Conservation (phyloP, 2,113 vertebrate species). For the Carassius auratus region DNA sequence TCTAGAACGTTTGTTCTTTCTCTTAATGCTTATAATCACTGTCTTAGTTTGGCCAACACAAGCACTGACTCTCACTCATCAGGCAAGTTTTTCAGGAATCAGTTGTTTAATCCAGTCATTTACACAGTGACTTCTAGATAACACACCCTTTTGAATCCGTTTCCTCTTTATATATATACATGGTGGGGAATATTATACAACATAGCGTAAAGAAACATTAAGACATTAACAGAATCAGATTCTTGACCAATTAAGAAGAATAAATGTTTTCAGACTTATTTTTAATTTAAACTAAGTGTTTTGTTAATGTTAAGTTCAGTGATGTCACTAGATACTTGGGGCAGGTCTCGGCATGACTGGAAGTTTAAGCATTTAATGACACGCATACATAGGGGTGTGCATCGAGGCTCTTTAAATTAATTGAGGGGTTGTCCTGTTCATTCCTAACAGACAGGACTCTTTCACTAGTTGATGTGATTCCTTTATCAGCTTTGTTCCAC, state of each 20-base stretch:
- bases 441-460: conserved; percentile 26
- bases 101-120: conserved; percentile 28
- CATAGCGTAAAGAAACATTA: neutral
- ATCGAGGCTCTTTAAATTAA: neutral
- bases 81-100: conserved; percentile 35
- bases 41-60: neutral
- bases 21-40: conserved; percentile 11
- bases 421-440: conserved; percentile 24
- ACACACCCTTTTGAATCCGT: neutral
- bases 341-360: neutral
- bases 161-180: neutral
- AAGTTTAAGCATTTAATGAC: conserved; percentile 10
- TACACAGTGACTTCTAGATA: neutral
- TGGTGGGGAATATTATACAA: neutral
- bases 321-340: conserved; percentile 25
- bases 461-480: neutral
- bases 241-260: neutral
- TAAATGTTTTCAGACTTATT: neutral
- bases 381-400: neutral
- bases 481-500: neutral
- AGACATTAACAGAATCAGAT: neutral
- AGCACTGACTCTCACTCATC: conserved; percentile 8
- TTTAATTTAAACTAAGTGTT: neutral
- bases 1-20: conserved; percentile 5
- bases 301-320: neutral